Conservation (phyloP, 2,888 invertebrate genomes). For the Mesochorus sp. region DNA sequence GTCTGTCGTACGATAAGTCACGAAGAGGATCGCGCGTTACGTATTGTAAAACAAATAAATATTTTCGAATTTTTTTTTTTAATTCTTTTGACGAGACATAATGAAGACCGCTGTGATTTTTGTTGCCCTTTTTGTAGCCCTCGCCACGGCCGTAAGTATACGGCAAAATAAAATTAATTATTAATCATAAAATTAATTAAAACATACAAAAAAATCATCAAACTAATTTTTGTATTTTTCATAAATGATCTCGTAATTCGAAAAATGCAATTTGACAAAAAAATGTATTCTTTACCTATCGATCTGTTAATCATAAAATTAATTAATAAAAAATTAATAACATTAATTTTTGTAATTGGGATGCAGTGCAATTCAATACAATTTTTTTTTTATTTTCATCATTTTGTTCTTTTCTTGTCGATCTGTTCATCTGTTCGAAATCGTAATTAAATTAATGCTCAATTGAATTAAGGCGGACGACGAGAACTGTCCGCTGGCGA, state of each 20-base stretch:
- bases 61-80: neutral
- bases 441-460: neutral
- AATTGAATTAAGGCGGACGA: conserved; percentile 13
- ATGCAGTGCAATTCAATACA: too few relatives aligned
- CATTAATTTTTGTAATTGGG: too few relatives aligned
- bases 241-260: too few relatives aligned
- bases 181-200: too few relatives aligned
- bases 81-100: neutral
- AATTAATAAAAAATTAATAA: too few relatives aligned
- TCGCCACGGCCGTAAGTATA: conserved; percentile 38
- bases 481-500: conserved; percentile 44
- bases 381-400: neutral
- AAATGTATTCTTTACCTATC: too few relatives aligned
- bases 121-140: conserved; percentile 18
- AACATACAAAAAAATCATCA: too few relatives aligned
- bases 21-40: neutral
- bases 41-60: neutral
- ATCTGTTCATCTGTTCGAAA: neutral
- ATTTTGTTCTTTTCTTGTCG: neutral
- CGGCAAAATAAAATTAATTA: too few relatives aligned
- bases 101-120: conserved; percentile 42
- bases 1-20: conserved; percentile 11
- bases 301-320: too few relatives aligned
- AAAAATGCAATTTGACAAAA: too few relatives aligned
- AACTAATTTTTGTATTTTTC: too few relatives aligned